Conservation (phyloP, 1,140 invertebrate species). For the Chironomus tepperi region DNA sequence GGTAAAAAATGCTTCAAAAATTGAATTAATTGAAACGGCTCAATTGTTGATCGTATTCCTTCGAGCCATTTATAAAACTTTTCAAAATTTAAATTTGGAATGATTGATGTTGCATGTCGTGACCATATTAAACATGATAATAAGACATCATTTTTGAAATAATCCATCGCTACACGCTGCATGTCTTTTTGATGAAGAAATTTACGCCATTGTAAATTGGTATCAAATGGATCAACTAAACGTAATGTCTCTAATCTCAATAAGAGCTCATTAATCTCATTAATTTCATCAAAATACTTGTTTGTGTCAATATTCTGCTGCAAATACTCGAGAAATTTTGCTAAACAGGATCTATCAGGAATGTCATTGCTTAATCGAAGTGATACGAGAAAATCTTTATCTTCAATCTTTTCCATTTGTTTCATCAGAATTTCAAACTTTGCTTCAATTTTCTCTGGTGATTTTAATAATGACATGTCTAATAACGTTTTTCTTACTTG, state of each 20-base stretch:
- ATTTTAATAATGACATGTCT: constrained; percentile 29
- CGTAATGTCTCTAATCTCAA: constrained; percentile 35
- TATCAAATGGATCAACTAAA: constrained; percentile 38
- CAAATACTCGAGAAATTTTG: constrained; percentile 30
- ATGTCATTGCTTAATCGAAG: constrained; percentile 35
- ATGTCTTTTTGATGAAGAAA: constrained; percentile 37
- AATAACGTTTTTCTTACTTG: constrained; percentile 35
- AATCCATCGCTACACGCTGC: constrained; percentile 30
- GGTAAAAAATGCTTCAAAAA: constrained; percentile 37
- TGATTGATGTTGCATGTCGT: constrained; percentile 33
- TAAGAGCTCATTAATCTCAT: constrained; percentile 37
- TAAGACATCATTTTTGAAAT: constrained; percentile 35
- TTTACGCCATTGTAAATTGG: constrained; percentile 37
- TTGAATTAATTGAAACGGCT: constrained; percentile 36
- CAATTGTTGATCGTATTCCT: constrained; percentile 33
- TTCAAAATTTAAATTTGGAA: constrained; percentile 32
- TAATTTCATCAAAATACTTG: constrained; percentile 30
- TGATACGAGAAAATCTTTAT: constrained; percentile 33
- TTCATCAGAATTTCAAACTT: constrained; percentile 27
- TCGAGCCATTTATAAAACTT: constrained; percentile 32
- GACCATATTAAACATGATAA: constrained; percentile 37
- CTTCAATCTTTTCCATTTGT: constrained; percentile 32
- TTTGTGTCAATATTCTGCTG: background rate
- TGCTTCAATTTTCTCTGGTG: background rate
- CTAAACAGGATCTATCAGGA: constrained; percentile 32